A percentile compares a stretch with the other conserved stretches of the same genome.
phyloP scores from a whole-genome alignment of 30 jellyfish, hydroid and myxozoan genomes.

The Calvadosia cruxmelitensis region DNA sequence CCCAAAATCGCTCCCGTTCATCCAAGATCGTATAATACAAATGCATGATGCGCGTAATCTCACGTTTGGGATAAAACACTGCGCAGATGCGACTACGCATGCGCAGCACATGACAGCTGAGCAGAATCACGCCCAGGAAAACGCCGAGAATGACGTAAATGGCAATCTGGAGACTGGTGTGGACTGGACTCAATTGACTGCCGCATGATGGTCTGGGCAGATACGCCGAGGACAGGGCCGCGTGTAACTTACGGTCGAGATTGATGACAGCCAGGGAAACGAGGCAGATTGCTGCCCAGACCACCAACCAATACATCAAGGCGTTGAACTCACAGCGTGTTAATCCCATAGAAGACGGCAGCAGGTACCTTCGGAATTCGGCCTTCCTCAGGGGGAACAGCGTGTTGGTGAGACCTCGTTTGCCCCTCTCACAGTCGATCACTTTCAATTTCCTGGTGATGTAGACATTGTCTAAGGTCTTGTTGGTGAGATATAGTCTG shows the following conservation, averaged over 20 bases:
- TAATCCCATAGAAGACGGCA: conserved; percentile 52
- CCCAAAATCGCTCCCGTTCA: conserved; percentile 68
- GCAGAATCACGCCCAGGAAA: conserved; percentile 12
- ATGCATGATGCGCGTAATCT: conserved; percentile 54
- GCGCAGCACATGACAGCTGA: conserved; percentile 65
- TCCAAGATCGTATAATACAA: conserved; percentile 66
- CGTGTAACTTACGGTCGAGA: conserved; percentile 42
- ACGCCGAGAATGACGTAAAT: conserved; percentile 29
- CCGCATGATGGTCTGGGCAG: conserved; percentile 3
- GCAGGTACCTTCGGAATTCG: conserved; percentile 69
- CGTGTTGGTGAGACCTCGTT: conserved; percentile 58
- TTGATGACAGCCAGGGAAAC: conserved; percentile 24
- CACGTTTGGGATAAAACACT: conserved; percentile 55
- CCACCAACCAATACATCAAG: conserved; percentile 45
- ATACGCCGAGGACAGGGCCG: conserved; percentile 9
- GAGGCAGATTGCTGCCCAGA: conserved; percentile 30
- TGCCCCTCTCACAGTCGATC: conserved; percentile 60
- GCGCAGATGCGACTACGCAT: conserved; percentile 80
- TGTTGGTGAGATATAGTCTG: conserved; percentile 51
- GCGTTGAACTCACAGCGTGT: conserved; percentile 37
- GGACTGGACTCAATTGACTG: conserved; percentile 5
- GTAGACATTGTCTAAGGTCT: conserved; percentile 68
- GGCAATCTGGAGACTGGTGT: conserved; percentile 17
- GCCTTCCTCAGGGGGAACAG: conserved; percentile 73
- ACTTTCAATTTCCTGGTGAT: conserved; percentile 65